Evolutionary conservation across 53 echinoderm and acorn worm genomes (phyloP).

Genomic region (Henricia sp.): DNA sequence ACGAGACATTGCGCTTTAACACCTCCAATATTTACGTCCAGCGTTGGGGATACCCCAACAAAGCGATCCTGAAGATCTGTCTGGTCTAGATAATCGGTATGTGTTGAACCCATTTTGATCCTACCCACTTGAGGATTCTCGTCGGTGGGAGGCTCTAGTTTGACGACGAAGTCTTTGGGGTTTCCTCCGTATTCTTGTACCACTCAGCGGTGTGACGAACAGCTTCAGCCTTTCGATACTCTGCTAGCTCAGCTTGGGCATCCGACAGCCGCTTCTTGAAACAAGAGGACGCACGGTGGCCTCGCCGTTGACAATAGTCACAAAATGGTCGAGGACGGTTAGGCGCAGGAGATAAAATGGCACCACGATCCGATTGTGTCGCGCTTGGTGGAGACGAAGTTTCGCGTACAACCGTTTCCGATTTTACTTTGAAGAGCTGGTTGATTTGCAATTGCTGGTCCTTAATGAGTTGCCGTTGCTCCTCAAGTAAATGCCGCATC

Average conservation of each 20-base stretch:
- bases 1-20: conserved; percentile 8
- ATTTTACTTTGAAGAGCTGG: neutral
- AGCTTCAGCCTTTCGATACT: conserved; percentile 21
- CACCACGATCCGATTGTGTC: neutral
- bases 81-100: neutral
- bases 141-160: conserved; percentile 19
- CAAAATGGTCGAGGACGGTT: neutral
- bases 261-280: conserved; percentile 8
- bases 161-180: neutral
- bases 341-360: neutral
- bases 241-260: conserved; percentile 11
- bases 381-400: neutral
- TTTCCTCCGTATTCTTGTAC: neutral
- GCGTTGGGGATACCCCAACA: conserved; percentile 7
- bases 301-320: neutral
- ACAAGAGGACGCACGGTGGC: conserved; percentile 2
- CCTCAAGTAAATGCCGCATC: neutral
- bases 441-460: conserved; percentile 12
- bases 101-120: conserved; percentile 30
- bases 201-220: no score
- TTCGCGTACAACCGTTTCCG: neutral
- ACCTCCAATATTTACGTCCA: conserved; percentile 21
- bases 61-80: conserved; percentile 17
- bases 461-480: conserved; percentile 7
- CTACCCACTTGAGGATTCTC: conserved; percentile 33